These are phyloP conservation scores for Phrynocephalus guinanensis DNA, from an alignment of 2,797 vertebrate genomes.

Conservation along the genomic window DNA sequence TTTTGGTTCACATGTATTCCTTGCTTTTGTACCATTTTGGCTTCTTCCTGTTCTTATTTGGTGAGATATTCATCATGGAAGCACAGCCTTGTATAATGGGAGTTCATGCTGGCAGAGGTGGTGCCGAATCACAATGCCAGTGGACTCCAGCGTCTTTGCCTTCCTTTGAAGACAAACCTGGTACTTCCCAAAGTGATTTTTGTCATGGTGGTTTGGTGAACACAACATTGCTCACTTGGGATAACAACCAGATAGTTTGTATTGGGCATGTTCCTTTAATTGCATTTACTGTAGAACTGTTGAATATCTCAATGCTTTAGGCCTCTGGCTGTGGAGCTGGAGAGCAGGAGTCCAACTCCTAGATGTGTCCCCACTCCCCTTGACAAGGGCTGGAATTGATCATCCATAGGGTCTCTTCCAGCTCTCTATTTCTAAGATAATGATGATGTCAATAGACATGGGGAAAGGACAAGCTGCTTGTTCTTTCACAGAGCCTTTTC, in stretches of 20 bases:
- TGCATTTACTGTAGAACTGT: conserved; percentile 45
- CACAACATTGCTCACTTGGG: conserved; percentile 77
- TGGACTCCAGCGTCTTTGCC: too few relatives aligned
- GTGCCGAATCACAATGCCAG: conserved; percentile 18
- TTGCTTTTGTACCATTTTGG: conserved; percentile 61
- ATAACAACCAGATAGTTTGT: conserved; percentile 75
- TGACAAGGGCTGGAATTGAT: too few relatives aligned
- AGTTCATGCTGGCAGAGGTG: conserved; percentile 81
- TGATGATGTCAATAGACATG: conserved; percentile 36
- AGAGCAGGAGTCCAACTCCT: too few relatives aligned
- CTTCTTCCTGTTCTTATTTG: conserved; percentile 69
- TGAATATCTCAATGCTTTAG: too few relatives aligned
- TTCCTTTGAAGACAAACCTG: conserved; percentile 74
- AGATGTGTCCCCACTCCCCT: too few relatives aligned
- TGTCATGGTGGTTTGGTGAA: conserved; percentile 74
- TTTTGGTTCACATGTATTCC: conserved; percentile 38
- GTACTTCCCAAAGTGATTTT: conserved; percentile 66
- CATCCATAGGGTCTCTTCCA: too few relatives aligned
- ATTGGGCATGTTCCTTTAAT: conserved; percentile 62
- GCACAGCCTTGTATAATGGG: conserved; percentile 79
- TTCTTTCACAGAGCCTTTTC: conserved; percentile 38
- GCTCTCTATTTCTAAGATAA: too few relatives aligned
- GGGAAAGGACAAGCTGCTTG: conserved; percentile 23
- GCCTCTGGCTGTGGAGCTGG: too few relatives aligned
- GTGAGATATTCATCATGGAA: conserved; percentile 79